phyloP scores from a whole-genome alignment of 2,888 invertebrate genomes.

The Mimumesa dahlbomi region DNA sequence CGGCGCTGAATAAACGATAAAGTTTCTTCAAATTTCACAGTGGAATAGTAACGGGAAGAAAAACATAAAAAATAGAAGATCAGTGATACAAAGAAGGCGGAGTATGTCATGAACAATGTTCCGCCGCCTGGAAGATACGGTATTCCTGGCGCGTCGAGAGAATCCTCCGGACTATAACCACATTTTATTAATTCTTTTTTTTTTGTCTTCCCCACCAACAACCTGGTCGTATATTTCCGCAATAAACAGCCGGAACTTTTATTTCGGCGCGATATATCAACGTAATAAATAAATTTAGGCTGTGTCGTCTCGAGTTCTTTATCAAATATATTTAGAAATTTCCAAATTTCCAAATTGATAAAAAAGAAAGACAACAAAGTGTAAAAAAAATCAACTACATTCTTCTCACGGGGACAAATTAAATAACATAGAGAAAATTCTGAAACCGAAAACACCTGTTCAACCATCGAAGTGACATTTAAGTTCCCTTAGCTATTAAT shows the following conservation, averaged over 20 bases:
- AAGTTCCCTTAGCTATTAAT: not conserved
- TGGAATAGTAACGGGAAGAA: too few relatives aligned
- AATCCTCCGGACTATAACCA: slow-evolving; percentile 49
- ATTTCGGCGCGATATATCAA: slow-evolving; percentile 45
- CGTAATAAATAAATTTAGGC: slow-evolving; percentile 31
- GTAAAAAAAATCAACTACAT: too few relatives aligned
- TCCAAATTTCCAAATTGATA: too few relatives aligned
- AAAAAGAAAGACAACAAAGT: not conserved
- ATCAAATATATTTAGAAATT: slow-evolving; percentile 37
- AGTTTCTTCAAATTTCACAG: too few relatives aligned
- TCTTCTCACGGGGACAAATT: too few relatives aligned
- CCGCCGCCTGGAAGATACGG: not conserved
- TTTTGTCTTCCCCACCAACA: not conserved
- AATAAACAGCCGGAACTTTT: slow-evolving; percentile 52
- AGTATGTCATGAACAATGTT: slow-evolving; percentile 32
- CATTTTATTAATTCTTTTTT: slow-evolving; percentile 47
- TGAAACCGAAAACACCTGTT: not conserved
- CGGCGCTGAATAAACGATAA: too few relatives aligned
- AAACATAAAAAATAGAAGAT: too few relatives aligned
- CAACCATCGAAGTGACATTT: not conserved
- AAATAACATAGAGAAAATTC: too few relatives aligned
- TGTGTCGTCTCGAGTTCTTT: slow-evolving; percentile 43
- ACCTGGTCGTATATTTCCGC: slow-evolving; percentile 48
- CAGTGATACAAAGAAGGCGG: not conserved
- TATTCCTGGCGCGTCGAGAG: slow-evolving; percentile 34